Conservation (phyloP, 2,888 invertebrate genomes). For the Blastobasis lacticolella region DNA sequence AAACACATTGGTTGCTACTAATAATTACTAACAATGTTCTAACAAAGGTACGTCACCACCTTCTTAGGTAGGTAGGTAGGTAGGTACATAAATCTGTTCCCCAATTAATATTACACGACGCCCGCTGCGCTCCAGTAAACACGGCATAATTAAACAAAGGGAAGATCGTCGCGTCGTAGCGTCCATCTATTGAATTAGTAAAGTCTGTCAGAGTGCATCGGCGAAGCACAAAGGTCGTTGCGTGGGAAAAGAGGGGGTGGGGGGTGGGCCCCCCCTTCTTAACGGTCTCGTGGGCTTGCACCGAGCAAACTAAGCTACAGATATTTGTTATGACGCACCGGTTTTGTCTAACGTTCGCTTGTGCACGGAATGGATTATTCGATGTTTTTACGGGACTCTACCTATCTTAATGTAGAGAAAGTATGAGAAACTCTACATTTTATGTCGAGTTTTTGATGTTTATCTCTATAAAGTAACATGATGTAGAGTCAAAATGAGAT, state of each 20-base stretch:
- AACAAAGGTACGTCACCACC: too few species aligned
- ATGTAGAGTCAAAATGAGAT: too few species aligned
- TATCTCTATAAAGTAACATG: too few species aligned
- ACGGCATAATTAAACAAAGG: constrained; percentile 38
- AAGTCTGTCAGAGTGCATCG: constrained; percentile 73
- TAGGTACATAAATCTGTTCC: too few species aligned
- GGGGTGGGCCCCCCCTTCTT: constrained; percentile 21
- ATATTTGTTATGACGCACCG: constrained; percentile 72
- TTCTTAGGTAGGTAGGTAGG: too few species aligned
- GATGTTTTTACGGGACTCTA: constrained; percentile 1
- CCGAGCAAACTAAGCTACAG: constrained; percentile 60
- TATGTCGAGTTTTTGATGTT: too few species aligned
- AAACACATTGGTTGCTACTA: too few species aligned
- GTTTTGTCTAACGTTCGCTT: constrained; percentile 43
- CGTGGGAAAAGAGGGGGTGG: constrained; percentile 57
- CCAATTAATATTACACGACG: too few species aligned
- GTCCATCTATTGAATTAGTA: constrained; percentile 73
- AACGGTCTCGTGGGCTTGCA: constrained; percentile 50
- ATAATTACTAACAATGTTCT: too few species aligned
- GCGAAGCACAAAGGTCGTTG: constrained; percentile 72
- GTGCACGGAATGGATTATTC: not conserved
- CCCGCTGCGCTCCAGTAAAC: too few species aligned
- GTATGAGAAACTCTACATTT: too few species aligned
- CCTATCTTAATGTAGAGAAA: too few species aligned
- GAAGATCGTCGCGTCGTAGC: constrained; percentile 43